Evolutionary conservation across 92 coral and sea anemone genomes (phyloP).

Genomic region (Siderastrea radians): DNA sequence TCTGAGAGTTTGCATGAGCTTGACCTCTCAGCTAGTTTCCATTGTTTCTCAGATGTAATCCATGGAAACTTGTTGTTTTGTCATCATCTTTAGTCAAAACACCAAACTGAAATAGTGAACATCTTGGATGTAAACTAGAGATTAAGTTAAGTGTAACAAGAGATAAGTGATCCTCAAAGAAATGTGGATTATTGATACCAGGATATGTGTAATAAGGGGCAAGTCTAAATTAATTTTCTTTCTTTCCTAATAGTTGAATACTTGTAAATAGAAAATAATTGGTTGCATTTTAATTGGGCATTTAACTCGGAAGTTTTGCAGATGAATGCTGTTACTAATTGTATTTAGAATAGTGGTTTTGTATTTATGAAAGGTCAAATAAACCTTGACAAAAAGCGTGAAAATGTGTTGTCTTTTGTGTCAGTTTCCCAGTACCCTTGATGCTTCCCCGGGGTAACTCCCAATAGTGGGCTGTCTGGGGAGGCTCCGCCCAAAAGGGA

Average conservation of each 20-base stretch:
- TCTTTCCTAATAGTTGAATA: background rate
- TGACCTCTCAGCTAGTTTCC: background rate
- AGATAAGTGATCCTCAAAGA: too few species aligned
- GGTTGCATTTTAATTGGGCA: background rate
- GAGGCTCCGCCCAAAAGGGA: too few species aligned
- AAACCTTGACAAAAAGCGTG: background rate
- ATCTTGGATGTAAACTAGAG: too few species aligned
- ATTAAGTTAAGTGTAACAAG: too few species aligned
- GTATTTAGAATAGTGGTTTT: background rate
- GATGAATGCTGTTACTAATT: background rate
- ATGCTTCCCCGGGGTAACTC: background rate
- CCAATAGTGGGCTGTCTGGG: too few species aligned
- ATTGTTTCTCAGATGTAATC: too few species aligned
- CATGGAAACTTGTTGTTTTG: too few species aligned
- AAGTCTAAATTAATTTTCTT: background rate
- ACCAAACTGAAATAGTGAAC: too few species aligned
- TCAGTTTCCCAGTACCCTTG: background rate
- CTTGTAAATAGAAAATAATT: slow-evolving; percentile 6
- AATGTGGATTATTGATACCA: too few species aligned
- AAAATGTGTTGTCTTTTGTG: background rate
- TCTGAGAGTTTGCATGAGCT: background rate
- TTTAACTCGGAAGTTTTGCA: background rate
- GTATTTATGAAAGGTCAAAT: slow-evolving; percentile 14
- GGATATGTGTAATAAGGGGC: too few species aligned
- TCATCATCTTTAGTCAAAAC: too few species aligned